phyloP scores from a whole-genome alignment of 2,113 vertebrate genomes.

The Dromaius novaehollandiae region DNA sequence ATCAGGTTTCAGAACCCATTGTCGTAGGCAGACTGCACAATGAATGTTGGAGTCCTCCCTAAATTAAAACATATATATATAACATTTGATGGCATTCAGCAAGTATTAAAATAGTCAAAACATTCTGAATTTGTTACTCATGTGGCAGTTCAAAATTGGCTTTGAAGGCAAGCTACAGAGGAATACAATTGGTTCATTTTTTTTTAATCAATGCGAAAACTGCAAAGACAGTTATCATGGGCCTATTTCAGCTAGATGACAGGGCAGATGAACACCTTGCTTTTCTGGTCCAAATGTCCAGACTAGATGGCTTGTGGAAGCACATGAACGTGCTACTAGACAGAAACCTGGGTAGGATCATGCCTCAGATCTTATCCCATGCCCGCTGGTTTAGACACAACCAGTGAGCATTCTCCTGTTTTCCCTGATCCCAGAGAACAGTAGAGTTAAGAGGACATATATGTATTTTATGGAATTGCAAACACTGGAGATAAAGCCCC shows the following conservation, averaged over 20 bases:
- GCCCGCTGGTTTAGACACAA: not conserved
- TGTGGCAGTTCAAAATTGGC: not conserved
- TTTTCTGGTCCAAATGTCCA: not conserved
- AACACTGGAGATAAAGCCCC: not conserved
- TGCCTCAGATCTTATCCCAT: not conserved
- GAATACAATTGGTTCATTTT: not conserved
- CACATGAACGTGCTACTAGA: not conserved
- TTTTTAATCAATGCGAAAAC: not conserved
- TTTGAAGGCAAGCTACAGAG: not conserved
- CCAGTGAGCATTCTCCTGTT: not conserved
- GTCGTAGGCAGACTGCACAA: not conserved
- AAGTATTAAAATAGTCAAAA: not conserved
- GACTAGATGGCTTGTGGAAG: not conserved
- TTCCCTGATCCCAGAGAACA: not conserved
- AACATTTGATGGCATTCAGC: not conserved
- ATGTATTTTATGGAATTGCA: not conserved
- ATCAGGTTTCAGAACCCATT: not conserved
- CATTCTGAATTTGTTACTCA: not conserved
- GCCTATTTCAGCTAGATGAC: not conserved
- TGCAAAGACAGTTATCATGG: not conserved
- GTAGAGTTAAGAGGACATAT: not conserved
- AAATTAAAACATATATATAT: not conserved
- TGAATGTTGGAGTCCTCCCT: accelerated
- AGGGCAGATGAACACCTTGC: not conserved
- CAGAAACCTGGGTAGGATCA: not conserved